A percentile compares a stretch with the other conserved stretches of the same genome.
phyloP scores from a whole-genome alignment of 2,888 invertebrate species.

The Amblyteles armatorius region DNA sequence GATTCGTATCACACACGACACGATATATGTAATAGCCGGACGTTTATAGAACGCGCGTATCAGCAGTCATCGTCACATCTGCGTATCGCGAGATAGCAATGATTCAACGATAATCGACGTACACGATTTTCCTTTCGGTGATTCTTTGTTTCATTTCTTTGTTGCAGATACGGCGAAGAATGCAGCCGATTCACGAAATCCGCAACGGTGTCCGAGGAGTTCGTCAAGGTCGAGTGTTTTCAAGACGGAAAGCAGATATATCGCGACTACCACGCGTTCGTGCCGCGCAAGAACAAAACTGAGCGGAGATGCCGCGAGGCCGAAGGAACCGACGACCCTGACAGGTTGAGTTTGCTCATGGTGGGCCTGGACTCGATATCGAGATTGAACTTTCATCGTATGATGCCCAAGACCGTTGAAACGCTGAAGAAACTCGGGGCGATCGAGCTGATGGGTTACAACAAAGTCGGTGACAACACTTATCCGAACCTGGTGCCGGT shows the following conservation, averaged over 20 bases:
- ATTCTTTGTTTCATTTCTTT: neutral
- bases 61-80: neutral
- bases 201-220: constrained; percentile 87
- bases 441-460: constrained; percentile 94
- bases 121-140: neutral
- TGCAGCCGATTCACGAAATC: constrained; percentile 86
- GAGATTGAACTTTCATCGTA: constrained; percentile 93
- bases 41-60: neutral
- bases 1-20: neutral
- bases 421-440: constrained; percentile 88
- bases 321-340: constrained; percentile 65
- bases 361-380: constrained; percentile 95
- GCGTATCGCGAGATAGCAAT: neutral
- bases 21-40: neutral
- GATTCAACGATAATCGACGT: neutral
- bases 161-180: constrained; percentile 83
- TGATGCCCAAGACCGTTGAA: constrained; percentile 90
- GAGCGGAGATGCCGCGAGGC: constrained; percentile 75
- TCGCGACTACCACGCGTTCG: constrained; percentile 89
- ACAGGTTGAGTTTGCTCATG: constrained; percentile 90
- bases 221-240: constrained; percentile 89
- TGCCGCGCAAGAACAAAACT: constrained; percentile 84
- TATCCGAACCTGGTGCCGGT: constrained; percentile 95
- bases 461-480: constrained; percentile 97
- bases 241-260: constrained; percentile 86